phyloP scores from a whole-genome alignment of 2,797 vertebrate genomes.

The Scolopax rusticola region DNA sequence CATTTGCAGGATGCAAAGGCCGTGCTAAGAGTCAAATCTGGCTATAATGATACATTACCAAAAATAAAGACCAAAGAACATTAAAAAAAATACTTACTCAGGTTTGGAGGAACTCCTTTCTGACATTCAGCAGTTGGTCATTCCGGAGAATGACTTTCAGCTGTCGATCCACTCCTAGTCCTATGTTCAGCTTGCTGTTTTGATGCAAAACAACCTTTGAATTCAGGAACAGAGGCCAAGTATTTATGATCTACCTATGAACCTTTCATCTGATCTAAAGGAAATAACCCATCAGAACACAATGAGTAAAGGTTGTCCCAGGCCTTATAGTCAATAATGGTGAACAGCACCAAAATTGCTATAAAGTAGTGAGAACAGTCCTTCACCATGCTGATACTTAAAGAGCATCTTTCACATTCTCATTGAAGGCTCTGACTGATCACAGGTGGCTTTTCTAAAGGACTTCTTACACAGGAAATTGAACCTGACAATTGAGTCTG shows the following conservation, averaged over 20 bases:
- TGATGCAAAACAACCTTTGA: constrained; percentile 63
- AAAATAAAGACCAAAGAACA: not conserved
- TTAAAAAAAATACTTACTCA: constrained; percentile 6
- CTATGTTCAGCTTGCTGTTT: not conserved
- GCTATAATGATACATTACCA: not conserved
- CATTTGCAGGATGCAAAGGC: not conserved
- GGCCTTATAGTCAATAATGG: not conserved
- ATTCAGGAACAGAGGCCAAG: constrained; percentile 45
- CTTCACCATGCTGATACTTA: not conserved
- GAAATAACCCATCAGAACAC: not conserved
- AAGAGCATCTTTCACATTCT: not conserved
- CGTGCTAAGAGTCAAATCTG: not conserved
- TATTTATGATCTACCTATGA: constrained; percentile 69
- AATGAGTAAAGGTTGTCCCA: not conserved
- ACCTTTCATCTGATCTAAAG: constrained; percentile 18
- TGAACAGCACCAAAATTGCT: not conserved
- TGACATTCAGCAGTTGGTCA: not conserved
- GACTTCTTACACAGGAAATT: not conserved
- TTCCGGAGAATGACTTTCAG: not conserved
- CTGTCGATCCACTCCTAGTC: not conserved
- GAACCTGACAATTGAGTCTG: not conserved
- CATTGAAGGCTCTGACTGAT: not conserved
- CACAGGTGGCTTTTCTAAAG: not conserved
- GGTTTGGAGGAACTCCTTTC: not conserved
- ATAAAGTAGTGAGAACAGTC: not conserved